Evolutionary conservation across 2,113 vertebrate species (phyloP), one percentile per base, ranked within the genome.

Genomic region (Athene noctua): DNA sequence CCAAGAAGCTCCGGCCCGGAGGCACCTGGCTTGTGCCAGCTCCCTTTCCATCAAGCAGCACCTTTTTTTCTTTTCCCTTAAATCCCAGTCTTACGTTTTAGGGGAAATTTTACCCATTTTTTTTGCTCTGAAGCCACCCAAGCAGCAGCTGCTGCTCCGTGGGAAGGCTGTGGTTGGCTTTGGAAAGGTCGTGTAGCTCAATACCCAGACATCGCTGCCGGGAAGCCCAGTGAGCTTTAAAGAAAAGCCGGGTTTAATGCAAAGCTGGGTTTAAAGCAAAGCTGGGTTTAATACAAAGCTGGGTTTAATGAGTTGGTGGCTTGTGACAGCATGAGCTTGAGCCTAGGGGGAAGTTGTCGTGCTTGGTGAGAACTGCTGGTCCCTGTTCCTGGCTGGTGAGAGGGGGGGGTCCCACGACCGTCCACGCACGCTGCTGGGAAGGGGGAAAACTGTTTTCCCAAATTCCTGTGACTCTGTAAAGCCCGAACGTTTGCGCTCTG

Each of bases 171-270:
- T 1, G 46, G 22, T 3, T 25, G 87, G 80, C 16, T 66, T 22
- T 17, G 36, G 75, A 40, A 54, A 19, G 9, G 1, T 4, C 2
- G 1, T 5, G 44, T 0, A 15, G 54, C 23, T 81, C 46, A 1
- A 9, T 1, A 3, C 66, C 21, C 4, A 0, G 36, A 18, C 5
- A 0, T 11, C 2, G 5, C n/a, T 14, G 63, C 52, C 1, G 4
- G 66, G 34, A 25, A 47, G 44, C n/a, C 51, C 5, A 0, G 7
- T 3, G 27, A 22, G 70, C 27, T 52, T 29, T 27, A n/a, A 80
- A 63, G 40, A 6, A 4, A 57, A 71, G 67, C 29, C 6, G 30
- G 40, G 40, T 15, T 1, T 23, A 11, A 54, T 10, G 51, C 34
- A n/a, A 54, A 52, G 11, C 20, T 7, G 16, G 16, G 17, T 18